These are phyloP conservation scores for Podiceps cristatus DNA, from an alignment of 2,113 vertebrate species.

Conservation along the genomic window DNA sequence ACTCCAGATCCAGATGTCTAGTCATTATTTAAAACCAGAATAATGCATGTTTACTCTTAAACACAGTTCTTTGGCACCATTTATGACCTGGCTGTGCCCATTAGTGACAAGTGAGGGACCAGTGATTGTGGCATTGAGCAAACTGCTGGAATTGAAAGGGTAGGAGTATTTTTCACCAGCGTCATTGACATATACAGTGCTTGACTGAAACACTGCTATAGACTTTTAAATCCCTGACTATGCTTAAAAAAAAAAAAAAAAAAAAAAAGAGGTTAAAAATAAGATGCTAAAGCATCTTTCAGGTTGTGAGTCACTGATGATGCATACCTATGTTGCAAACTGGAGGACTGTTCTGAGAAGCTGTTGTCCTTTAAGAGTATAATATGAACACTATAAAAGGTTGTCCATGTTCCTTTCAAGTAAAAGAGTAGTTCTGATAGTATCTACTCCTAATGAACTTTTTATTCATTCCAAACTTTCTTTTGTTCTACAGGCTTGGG, in stretches of 20 bases:
- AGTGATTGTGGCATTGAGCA: neutral
- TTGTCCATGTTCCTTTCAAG: slow-evolving; percentile 31
- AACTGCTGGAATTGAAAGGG: neutral
- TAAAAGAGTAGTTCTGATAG: slow-evolving; percentile 11
- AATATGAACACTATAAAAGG: neutral
- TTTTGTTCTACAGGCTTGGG: neutral
- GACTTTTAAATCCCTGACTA: neutral
- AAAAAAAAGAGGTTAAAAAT: neutral
- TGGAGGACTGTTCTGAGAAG: neutral
- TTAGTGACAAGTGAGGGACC: neutral
- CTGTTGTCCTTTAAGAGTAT: neutral
- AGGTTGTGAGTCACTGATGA: neutral
- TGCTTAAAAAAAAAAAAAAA: too few species aligned
- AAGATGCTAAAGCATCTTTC: neutral
- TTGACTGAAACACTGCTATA: neutral
- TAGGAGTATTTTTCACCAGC: neutral
- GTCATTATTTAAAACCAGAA: neutral
- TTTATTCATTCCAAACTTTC: slow-evolving; percentile 25
- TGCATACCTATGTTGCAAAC: neutral
- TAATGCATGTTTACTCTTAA: neutral
- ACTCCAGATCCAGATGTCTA: neutral
- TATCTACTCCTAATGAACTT: slow-evolving; percentile 1
- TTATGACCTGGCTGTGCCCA: neutral
- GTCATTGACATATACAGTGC: neutral
- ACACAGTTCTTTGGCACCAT: neutral